phyloP scores from a whole-genome alignment of 2,113 vertebrate species.

The Lamprologus ornatipinnis region DNA sequence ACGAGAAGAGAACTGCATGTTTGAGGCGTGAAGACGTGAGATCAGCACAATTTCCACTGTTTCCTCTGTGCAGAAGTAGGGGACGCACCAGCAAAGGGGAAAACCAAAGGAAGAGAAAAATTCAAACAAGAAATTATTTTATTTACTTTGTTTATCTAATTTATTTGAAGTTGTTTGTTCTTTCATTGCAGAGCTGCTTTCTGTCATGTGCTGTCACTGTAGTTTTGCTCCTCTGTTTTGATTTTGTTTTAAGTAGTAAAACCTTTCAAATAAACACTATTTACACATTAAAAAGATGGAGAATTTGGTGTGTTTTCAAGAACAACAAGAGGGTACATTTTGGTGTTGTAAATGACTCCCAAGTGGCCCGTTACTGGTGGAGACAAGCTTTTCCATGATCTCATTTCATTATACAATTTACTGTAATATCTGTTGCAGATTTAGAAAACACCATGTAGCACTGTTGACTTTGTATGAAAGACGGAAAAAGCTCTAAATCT shows the following conservation, averaged over 20 bases:
- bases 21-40: not conserved
- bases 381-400: not conserved
- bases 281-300: not conserved
- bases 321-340: not conserved
- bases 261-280: not conserved
- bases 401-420: not conserved
- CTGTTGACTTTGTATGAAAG: not conserved
- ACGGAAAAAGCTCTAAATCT: not conserved
- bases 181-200: not conserved
- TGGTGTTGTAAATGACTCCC: not conserved
- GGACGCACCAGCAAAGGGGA: not conserved
- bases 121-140: not conserved
- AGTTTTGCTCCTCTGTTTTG: not conserved
- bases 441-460: not conserved
- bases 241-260: not conserved
- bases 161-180: not conserved
- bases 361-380: not conserved
- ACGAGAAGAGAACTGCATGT: not conserved
- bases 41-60: not conserved
- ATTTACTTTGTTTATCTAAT: not conserved
- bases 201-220: not conserved
- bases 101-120: not conserved
- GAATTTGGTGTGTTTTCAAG: not conserved
- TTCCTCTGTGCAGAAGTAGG: not conserved
- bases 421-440: not conserved